A percentile compares a stretch with the other conserved stretches of the same genome.
Evolutionary conservation across 2,113 vertebrate species (phyloP).

Genomic region (Mustela lutreola): DNA sequence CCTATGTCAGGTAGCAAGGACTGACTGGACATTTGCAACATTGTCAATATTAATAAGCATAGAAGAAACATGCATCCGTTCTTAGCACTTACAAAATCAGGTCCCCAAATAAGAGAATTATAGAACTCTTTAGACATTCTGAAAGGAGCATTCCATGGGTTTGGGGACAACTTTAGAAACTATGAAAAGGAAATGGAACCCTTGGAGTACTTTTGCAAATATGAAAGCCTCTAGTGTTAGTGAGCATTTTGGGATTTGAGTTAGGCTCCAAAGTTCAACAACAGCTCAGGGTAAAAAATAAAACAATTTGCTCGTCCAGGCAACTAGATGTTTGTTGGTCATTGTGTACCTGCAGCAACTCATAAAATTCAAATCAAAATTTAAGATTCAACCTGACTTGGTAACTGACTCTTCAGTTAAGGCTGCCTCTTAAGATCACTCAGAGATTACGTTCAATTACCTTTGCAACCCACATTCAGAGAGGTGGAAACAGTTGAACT

Average conservation of each 20-base stretch:
- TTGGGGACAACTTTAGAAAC: neutral
- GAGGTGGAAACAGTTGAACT: neutral
- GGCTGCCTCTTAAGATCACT: neutral
- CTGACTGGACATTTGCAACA: neutral
- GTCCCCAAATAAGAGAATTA: constrained; percentile 2
- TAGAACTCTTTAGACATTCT: neutral
- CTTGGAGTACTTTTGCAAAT: neutral
- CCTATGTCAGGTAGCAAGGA: neutral
- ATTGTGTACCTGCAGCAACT: neutral
- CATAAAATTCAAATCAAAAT: neutral
- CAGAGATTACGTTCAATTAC: neutral
- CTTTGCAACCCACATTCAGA: neutral
- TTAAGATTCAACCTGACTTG: neutral
- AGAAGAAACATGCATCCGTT: neutral
- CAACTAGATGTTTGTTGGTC: neutral
- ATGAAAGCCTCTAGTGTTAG: neutral
- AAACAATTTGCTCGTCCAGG: neutral
- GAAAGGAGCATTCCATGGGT: neutral
- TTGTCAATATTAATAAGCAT: neutral
- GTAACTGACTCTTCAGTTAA: neutral
- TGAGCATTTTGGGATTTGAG: neutral
- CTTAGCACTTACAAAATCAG: constrained; percentile 20
- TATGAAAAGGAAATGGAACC: neutral
- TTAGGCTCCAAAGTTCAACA: neutral
- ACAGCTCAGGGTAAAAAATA: neutral